Evolutionary conservation across 2,113 vertebrate genomes (phyloP), one percentile per base, ranked within the genome.

Genomic region (Dipodomys stephensi): DNA sequence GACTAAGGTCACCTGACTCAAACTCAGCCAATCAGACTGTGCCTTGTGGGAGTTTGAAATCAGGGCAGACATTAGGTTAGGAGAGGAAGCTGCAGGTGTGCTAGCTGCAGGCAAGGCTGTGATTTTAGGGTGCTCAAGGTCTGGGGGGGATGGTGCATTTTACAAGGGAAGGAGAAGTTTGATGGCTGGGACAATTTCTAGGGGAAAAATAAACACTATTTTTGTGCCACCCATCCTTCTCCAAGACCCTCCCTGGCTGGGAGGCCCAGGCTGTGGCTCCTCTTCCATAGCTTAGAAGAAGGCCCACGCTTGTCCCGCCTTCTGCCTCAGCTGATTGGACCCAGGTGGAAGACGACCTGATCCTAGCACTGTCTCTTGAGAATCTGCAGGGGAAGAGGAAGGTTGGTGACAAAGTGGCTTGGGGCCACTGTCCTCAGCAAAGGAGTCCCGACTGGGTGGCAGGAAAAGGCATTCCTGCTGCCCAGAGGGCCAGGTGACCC

Each of bases 1-100:
- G 62, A 8, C 6, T 88, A 78, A 89, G n/a, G 46, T 83, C 96
- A 91, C 68, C 76, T 93, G 93, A 92, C 83, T 80, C 73, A 76
- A 46, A 68, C 67, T 44, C 6, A 27, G 53, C 93, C 95, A 95
- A 87, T 94, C 91, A 86, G 72, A 93, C 27, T 4, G 20, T 64
- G 72, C 76, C 83, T 92, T 12, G 0, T 23, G 46, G 91, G 95
- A 93, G 67, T 95, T 92, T 88, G 71, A 74, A 95, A 84, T 79
- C 30, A 28, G 68, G 79, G 83, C 35, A 60, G 2, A 72, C 35
- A 62, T 62, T 39, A 88, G 49, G 25, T 32, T 44, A 32, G 76
- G 44, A 69, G 27, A 67, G 62, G 44, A 39, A 90, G 68, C 28
- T 80, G 91, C 83, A 20, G 74, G 62, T 49, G 32, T 79, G 49